phyloP scores from a whole-genome alignment of 2,888 invertebrate species.

The Clanis bilineata region DNA sequence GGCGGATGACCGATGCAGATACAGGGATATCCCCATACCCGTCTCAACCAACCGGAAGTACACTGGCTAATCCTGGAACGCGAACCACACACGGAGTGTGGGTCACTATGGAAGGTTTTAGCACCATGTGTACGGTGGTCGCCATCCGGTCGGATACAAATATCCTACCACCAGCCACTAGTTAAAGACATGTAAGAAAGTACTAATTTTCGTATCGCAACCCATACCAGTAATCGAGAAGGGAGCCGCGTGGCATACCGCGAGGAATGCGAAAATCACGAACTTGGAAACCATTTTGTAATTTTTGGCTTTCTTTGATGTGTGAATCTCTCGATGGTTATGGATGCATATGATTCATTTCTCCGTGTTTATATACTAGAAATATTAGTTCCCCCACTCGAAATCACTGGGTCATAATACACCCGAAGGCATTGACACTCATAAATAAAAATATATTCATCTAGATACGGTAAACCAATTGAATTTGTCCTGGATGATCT shows the following conservation, averaged over 20 bases:
- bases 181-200: too few species aligned
- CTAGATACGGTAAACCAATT: conserved; percentile 64
- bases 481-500: conserved; percentile 50
- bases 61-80: too few species aligned
- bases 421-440: conserved; percentile 64
- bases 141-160: too few species aligned
- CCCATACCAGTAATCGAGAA: conserved; percentile 29
- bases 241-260: conserved; percentile 38
- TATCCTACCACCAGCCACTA: too few species aligned
- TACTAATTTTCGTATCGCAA: too few species aligned
- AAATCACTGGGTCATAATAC: conserved; percentile 56
- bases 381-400: conserved; percentile 62
- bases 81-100: too few species aligned
- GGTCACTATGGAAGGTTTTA: too few species aligned
- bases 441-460: conserved; percentile 60
- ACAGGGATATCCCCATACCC: too few species aligned
- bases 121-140: too few species aligned
- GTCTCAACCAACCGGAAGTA: too few species aligned
- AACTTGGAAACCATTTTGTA: conserved; percentile 59
- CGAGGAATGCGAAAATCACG: conserved; percentile 51
- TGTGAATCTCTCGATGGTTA: conserved; percentile 58
- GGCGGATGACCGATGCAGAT: too few species aligned
- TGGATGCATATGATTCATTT: conserved; percentile 66
- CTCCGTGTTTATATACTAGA: conserved; percentile 69
- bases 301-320: conserved; percentile 34